These are phyloP conservation scores for Shargacucullia verbasci DNA, from an alignment of 2,888 invertebrate genomes.

Conservation along the genomic window DNA sequence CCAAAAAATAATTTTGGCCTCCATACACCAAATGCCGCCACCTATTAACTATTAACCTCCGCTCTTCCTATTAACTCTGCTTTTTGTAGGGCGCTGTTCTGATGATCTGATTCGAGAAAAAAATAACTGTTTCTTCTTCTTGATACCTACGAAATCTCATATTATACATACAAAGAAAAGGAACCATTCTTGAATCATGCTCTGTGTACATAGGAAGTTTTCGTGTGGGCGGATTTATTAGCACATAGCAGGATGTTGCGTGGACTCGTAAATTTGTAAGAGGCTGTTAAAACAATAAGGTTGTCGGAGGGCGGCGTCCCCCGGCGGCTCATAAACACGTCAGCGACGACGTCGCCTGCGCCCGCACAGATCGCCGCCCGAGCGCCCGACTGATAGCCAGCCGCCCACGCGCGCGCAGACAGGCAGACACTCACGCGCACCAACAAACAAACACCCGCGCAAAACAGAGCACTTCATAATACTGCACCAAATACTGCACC, in stretches of 20 bases:
- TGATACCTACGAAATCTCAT: no score
- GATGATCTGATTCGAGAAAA: no score
- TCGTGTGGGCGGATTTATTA: conserved; percentile 66
- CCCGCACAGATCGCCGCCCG: conserved; percentile 81
- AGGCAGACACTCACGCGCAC: conserved; percentile 28
- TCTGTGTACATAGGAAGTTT: conserved; percentile 36
- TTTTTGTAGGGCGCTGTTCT: no score
- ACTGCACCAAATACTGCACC: conserved; percentile 22
- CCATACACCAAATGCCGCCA: no score
- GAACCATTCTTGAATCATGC: neutral
- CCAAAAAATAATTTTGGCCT: no score
- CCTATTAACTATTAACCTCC: no score
- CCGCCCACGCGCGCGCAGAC: conserved; percentile 69
- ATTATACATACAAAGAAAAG: neutral
- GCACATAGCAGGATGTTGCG: conserved; percentile 68
- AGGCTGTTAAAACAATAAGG: conserved; percentile 85
- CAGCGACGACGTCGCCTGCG: conserved; percentile 70
- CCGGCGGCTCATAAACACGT: conserved; percentile 82
- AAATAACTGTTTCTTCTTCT: no score
- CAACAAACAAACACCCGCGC: conserved; percentile 48
- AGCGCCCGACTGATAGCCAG: conserved; percentile 71
- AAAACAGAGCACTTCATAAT: conserved; percentile 11
- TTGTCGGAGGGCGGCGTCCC: conserved; percentile 79
- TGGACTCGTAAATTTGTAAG: conserved; percentile 78
- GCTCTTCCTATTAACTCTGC: no score